Evolutionary conservation across 1,140 invertebrate species (phyloP), one percentile per base, ranked within the genome.

Genomic region (Drosophila azteca): DNA sequence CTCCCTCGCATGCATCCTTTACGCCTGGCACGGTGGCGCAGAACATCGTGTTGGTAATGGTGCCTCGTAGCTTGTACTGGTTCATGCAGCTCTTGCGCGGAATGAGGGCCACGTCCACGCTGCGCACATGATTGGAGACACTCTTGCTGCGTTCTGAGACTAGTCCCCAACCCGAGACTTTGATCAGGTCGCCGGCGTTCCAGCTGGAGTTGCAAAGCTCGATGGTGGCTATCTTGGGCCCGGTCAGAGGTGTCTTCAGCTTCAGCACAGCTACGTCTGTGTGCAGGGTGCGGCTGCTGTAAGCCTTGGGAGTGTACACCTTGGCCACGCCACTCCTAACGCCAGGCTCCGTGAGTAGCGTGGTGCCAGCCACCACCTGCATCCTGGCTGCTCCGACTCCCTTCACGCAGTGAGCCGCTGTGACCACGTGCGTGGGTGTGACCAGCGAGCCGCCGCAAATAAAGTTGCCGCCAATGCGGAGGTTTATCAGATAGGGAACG

Each of bases 1-100:
- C 95, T 49, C 94, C 94, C 45, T 84, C 74, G 53, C 89, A 90
- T 35, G 89, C 46, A 61, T 90, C 89, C 78, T 83, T 90, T 1
- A 62, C 31, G 0, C 89, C 89, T 0, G 77, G 62, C 2, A 72
- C 52, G 3, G 83, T 44, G 50, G 89, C 89, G 48, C 89, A 90
- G 48, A 90, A 79, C 89, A 90, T 90, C 15, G 88, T 88, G 39
- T 11, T 66, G 22, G 79, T 79, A 1, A 90, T 78, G 2, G 76
- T 78, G 13, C 72, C 79, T 0, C 77, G 66, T 39, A 79, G 20
- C 9, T 45, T 77, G 52, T 90, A 90, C 41, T 87, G 79, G 22
- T 26, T 69, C 9, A 57, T 55, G 61, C 87, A 90, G 26, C 49
- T 78, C 29, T 72, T 77, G 1, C 77, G 74, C 1, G 79, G 26